Base-by-base conservation (phyloP, 2,113 vertebrate genomes). In the Chlamydotis undulata region DNA sequence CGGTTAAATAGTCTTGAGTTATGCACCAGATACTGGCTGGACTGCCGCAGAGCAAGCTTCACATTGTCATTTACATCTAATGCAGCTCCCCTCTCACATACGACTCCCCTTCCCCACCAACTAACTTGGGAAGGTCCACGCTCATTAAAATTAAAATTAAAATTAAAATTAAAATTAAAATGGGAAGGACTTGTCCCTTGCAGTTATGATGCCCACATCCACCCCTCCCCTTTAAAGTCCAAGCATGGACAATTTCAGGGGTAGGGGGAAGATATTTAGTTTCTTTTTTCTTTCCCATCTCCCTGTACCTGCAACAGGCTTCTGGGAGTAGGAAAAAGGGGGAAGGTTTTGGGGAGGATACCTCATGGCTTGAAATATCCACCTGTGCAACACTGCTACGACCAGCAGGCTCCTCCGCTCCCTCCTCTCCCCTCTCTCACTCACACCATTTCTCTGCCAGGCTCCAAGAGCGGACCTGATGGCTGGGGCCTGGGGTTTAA, bases 1-100 rank as follows among this genome's bases (percentile, higher is more conserved):
- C 53, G 3, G 68, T 94, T 89, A 57, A 43, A 23, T 3, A 68
- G 70, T 55, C 89, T 92, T 29, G 8, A 73, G 74, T 67, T 67
- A 43, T 79, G 87, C 90, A 93, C 95, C 81, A 73, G 80, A 9
- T 25, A 57, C 71, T 95, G 96, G 92, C 94, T 96, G 93, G 90
- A 83, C 4, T 91, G 93, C 31, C 59, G 85, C 50, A 91, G 89
- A 96, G 90, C 50, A 57, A 93, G 87, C 68, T 84, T 90, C 91
- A 89, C 90, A 35, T 47, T 63, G 81, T 65, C 41, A 22, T 16
- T 84, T 17, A 56, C 3, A 55, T 28, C 57, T 68, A n/a, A 39
- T 39, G 4, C 63, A 90, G 76, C 16, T 94, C 81, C 71, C 94
- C 89, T 75, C 70, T 74, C 56, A 16, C 91, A 85, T 77, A 50